Base-by-base conservation (phyloP, 1,140 invertebrate genomes). In the Drosophila lowei region DNA sequence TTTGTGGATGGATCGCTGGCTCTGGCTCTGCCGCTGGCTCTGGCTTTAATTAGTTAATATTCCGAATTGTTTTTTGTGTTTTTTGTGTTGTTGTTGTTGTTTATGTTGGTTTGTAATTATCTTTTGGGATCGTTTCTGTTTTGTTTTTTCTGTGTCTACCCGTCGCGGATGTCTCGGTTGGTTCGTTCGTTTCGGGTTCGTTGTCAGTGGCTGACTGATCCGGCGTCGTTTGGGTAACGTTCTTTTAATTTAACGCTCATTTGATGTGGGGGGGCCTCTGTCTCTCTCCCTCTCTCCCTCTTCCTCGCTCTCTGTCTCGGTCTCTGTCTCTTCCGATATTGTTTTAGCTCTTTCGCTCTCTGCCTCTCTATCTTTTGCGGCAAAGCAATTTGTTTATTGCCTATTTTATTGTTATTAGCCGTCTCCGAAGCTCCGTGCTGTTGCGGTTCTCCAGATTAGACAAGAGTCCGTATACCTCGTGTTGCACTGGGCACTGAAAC, bases 161-260 rank as follows among this genome's bases (percentile, higher is more conserved):
- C 80, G 80, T 47, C 70, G 75, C 63, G 66, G 9, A 11, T 9
- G 13, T 15, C n/a, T 52, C 28, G 50, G n/a, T 54, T 64, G 25
- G 55, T 58, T 64, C 30, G 77, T 54, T 88, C 61, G 84, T 70
- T 64, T 50, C 79, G 83, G 72, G 72, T 88, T 88, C 83, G 83
- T 88, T 88, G 83, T 88, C 83, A 88, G 61, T 61, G 52, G n/a
- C 75, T 88, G 83, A 88, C 83, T 88, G 83, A 81, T 34, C 50
- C 49, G 75, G 54, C 58, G 50, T 77, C 72, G 63, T 50, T 54
- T 76, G 74, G 68, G 75, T 76, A 86, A 86, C 78, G 83, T 77
- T 89, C 78, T 88, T 88, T 88, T 83, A 88, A 88, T 66, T 75
- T 76, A 88, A 88, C 83, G 66, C 50, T 77, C 73, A 81, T 83